phyloP scores from a whole-genome alignment of 2,113 vertebrate species.

The Eidolon helvum region DNA sequence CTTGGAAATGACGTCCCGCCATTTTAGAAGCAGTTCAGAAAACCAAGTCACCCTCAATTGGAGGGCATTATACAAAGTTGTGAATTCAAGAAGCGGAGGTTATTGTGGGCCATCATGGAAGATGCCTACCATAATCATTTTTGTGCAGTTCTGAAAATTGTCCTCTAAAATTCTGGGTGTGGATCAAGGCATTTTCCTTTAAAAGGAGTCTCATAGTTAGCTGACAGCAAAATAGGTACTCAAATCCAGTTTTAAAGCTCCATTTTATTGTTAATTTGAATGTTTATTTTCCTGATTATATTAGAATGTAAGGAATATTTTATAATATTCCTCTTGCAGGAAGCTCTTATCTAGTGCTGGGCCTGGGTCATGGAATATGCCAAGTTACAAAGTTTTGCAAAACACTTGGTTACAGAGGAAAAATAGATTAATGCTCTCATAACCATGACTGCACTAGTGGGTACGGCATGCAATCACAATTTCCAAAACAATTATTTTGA shows the following conservation, averaged over 20 bases:
- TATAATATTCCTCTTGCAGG: neutral
- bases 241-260: neutral
- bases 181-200: neutral
- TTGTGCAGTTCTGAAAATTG: neutral
- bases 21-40: neutral
- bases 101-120: neutral
- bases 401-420: constrained; percentile 33
- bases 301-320: neutral
- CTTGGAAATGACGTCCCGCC: neutral
- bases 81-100: neutral
- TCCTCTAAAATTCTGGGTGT: neutral
- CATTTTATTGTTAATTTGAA: neutral
- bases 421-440: constrained; percentile 40
- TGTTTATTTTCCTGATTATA: neutral
- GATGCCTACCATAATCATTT: neutral
- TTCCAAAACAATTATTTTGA: constrained; percentile 67
- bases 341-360: neutral
- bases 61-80: neutral
- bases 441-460: constrained; percentile 4
- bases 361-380: neutral
- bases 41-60: neutral
- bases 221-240: neutral
- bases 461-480: constrained; percentile 35
- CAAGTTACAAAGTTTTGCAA: constrained; percentile 55
- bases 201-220: neutral